These are phyloP conservation scores for Puma concolor DNA, from an alignment of 2,113 vertebrate genomes.

Conservation along the genomic window DNA sequence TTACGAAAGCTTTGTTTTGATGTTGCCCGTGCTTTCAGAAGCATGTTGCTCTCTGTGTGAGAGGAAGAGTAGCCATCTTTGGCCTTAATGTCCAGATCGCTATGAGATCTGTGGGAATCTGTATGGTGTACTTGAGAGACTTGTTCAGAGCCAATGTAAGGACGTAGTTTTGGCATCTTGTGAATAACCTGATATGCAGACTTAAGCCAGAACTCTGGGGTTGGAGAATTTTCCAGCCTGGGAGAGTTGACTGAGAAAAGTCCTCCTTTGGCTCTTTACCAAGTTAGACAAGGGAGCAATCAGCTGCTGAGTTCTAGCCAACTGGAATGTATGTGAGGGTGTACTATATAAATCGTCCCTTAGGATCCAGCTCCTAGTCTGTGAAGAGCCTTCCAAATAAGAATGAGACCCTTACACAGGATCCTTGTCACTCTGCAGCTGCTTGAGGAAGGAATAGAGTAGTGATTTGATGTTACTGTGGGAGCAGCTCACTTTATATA, in stretches of 20 bases:
- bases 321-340: conserved; percentile 62
- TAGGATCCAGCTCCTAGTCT: conserved; percentile 55
- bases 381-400: conserved; percentile 66
- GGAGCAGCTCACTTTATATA: conserved; percentile 25
- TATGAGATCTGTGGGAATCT: conserved; percentile 74
- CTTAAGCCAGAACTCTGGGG: conserved; percentile 72
- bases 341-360: conserved; percentile 67
- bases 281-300: conserved; percentile 78
- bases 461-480: conserved; percentile 44
- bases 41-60: background rate
- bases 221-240: conserved; percentile 78
- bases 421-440: conserved; percentile 42
- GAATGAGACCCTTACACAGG: conserved; percentile 57
- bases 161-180: conserved; percentile 76
- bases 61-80: conserved; percentile 54
- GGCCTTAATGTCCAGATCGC: conserved; percentile 54
- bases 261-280: conserved; percentile 69
- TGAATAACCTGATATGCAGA: conserved; percentile 79
- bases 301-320: conserved; percentile 75
- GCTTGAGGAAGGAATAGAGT: conserved; percentile 18
- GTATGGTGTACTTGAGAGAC: conserved; percentile 67
- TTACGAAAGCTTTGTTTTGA: conserved; percentile 57
- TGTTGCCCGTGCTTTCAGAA: conserved; percentile 55
- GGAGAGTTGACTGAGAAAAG: conserved; percentile 75
- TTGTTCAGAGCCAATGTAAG: conserved; percentile 76